Evolutionary conservation across 1,140 invertebrate species (phyloP).

Genomic region (Trichomalopsis sarcophagae): DNA sequence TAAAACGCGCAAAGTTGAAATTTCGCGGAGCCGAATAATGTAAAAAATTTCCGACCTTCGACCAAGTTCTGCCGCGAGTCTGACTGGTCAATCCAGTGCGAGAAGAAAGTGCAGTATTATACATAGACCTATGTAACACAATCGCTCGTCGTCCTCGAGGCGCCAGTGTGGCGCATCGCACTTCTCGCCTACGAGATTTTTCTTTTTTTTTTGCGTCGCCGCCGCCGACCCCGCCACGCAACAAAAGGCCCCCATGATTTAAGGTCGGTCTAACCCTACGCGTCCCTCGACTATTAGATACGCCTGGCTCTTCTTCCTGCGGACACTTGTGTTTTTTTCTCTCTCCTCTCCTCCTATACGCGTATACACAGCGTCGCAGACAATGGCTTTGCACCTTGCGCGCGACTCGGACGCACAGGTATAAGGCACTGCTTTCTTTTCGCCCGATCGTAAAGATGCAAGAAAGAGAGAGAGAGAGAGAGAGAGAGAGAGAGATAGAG

Average conservation of each 20-base stretch:
- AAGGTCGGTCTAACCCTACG: conserved; percentile 63
- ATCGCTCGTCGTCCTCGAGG: conserved; percentile 15
- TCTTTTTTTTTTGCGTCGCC: conserved; percentile 55
- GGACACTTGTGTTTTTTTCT: conserved; percentile 43
- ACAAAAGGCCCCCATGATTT: conserved; percentile 63
- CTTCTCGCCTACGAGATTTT: background rate
- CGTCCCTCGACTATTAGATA: conserved; percentile 52
- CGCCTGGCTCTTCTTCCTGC: conserved; percentile 35
- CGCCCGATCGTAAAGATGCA: conserved; percentile 51
- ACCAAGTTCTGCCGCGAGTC: too few species aligned
- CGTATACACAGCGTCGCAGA: conserved; percentile 49
- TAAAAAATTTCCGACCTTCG: too few species aligned
- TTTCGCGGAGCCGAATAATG: too few species aligned
- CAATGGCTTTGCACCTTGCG: conserved; percentile 66
- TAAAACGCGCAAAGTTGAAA: too few species aligned
- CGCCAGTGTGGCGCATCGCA: conserved; percentile 28
- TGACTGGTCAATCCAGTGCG: too few species aligned
- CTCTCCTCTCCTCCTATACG: conserved; percentile 53
- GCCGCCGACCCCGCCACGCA: conserved; percentile 55
- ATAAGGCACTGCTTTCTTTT: conserved; percentile 42
- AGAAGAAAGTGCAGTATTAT: conserved; percentile 7
- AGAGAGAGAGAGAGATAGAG: background rate
- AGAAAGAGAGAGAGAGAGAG: background rate
- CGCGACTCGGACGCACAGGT: conserved; percentile 44
- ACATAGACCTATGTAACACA: background rate